Evolutionary conservation across 1,140 invertebrate species (phyloP), one percentile per base, ranked within the genome.

Genomic region (Euwallacea fornicatus): DNA sequence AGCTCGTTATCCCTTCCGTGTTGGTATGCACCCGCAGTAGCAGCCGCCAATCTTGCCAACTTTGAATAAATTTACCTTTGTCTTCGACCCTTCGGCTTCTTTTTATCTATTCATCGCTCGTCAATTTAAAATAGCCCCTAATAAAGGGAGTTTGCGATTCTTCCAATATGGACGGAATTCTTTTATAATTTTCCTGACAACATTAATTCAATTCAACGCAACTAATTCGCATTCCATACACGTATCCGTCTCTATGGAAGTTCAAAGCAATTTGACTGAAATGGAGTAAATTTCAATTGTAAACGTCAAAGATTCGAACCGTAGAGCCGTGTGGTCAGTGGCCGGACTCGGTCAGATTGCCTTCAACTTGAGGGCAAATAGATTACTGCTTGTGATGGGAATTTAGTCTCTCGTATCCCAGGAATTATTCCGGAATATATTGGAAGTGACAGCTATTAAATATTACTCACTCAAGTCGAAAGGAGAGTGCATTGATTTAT

Each of bases 61-160:
- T 71, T 71, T 71, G 69, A 71, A 71, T 71, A 65, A 56, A 71
- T 71, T 71, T 65, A 71, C 69, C 61, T 64, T 71, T 71, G 62
- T 65, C 61, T 65, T 54, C 46, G 8, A 42, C 42, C 69, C 62
- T 33, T 33, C 21, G 21, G 1, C 62, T 71, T 65, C 69, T 61
- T 71, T 54, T 71, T 71, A 71, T 65, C 69, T 65, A 64, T 71
- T 71, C 62, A 65, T 58, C 69, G 61, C 15, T 50, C 54, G 69
- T 65, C 69, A 70, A 63, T 70, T 68, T 68, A 68, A 68, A 59
- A 41, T 61, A 50, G 66, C 16, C 43, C 15, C 15, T 15, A 50
- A 63, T 63, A 63, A 63, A 33, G 21, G 21, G 21, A 33, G 21
- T 33, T 33, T 33, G 21, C 21, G 21, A 33, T 33, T 33, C 1